phyloP scores from a whole-genome alignment of 2,797 vertebrate species.

The Tenualosa ilisha region DNA sequence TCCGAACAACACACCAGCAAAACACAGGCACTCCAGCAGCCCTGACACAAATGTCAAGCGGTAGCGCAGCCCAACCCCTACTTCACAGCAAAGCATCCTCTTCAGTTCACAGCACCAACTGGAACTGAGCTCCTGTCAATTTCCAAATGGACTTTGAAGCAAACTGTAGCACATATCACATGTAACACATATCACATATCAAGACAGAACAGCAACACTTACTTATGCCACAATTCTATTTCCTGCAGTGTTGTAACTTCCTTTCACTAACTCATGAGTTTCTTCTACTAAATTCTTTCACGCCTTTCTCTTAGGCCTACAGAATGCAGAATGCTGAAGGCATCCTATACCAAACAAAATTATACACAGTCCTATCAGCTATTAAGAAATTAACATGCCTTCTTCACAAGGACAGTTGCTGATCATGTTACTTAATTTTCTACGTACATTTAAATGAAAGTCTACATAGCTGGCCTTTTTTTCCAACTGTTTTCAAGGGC shows the following conservation, averaged over 20 bases:
- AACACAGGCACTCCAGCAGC: constrained; percentile 84
- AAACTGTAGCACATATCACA: background rate
- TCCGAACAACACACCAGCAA: constrained; percentile 84
- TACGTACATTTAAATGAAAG: no score
- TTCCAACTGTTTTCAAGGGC: no score
- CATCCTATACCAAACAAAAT: background rate
- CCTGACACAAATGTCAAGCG: constrained; percentile 78
- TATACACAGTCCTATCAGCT: background rate
- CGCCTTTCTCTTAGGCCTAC: background rate
- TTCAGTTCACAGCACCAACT: background rate
- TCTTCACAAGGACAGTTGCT: no score
- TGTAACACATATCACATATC: no score
- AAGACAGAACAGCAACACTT: no score
- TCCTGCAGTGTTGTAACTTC: background rate
- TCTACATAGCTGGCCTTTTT: no score
- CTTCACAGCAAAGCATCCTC: constrained; percentile 53
- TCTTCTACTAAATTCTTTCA: background rate
- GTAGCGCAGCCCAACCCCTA: constrained; percentile 57
- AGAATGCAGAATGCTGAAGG: background rate
- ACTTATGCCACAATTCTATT: background rate
- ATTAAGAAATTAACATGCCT: no score
- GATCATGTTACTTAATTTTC: no score
- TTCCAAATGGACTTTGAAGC: background rate
- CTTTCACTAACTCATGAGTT: background rate
- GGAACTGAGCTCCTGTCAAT: background rate